Evolutionary conservation across 2,888 invertebrate genomes (phyloP), one percentile per base, ranked within the genome.

Genomic region (Blastobasis adustella): DNA sequence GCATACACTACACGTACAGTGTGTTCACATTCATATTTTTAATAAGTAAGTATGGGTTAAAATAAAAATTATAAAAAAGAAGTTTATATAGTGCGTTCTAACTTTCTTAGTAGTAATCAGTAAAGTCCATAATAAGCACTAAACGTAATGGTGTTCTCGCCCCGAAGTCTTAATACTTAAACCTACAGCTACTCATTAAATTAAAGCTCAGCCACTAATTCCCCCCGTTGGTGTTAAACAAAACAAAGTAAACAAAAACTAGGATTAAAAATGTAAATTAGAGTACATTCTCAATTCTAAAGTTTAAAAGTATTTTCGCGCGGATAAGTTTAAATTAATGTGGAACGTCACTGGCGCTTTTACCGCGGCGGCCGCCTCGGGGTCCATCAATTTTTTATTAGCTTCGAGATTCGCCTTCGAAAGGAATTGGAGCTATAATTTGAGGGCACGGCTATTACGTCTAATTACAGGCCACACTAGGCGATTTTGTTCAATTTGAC

Each of bases 281-380:
- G 69, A 74, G 69, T 76, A 74, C 76, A 74, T 78, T 81, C 75
- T 73, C 73, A 61, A 77, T 81, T 76, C 74, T 71, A 74, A 83
- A 83, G 73, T 82, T 80, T 73, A 73, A 47, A 79, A 78, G 78
- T 76, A 81, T 81, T 82, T 80, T 79, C 76, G 73, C 70, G 72
- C 62, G 73, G 79, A 76, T 79, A 82, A 82, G 74, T 83, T 83
- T 82, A 82, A 82, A 83, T 83, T 78, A 84, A 82, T 76, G 80
- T 78, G 69, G 72, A 71, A 70, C 72, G 76, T 78, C 76, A 75
- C 71, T 67, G 70, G 72, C 69, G 71, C 71, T 78, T 74, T 70
- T 72, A 68, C 69, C 63, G 66, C 64, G 58, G 58, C 55, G 56
- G 64, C 38, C 64, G 63, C 67, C 66, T 65, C 74, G 65, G 70